Conservation (phyloP, 2,888 invertebrate genomes). For the Cyaniris semiargus region DNA sequence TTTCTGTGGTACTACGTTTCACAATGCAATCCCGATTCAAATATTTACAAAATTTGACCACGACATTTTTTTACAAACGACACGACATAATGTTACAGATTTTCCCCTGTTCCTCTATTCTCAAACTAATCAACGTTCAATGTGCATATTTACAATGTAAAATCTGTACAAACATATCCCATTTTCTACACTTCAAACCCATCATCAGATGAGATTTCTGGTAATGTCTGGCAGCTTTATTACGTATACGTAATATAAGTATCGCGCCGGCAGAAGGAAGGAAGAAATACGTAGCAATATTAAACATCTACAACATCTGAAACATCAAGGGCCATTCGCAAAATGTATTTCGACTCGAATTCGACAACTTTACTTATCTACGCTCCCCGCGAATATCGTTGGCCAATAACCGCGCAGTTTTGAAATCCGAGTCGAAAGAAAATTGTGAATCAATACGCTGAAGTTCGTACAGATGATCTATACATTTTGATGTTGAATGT, state of each 20-base stretch:
- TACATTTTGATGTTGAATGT: neutral
- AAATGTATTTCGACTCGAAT: neutral
- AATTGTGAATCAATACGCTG: neutral
- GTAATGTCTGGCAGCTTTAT: neutral
- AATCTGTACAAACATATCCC: neutral
- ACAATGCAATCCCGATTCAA: neutral
- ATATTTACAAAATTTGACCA: neutral
- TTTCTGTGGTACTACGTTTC: neutral
- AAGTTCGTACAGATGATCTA: neutral
- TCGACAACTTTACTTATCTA: no score
- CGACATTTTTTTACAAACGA: neutral
- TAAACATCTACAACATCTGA: neutral
- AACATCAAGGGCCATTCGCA: neutral
- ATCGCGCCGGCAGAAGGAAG: neutral
- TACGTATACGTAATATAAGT: neutral
- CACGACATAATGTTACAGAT: neutral
- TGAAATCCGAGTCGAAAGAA: neutral
- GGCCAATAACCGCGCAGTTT: neutral
- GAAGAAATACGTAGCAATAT: neutral
- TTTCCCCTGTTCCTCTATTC: neutral
- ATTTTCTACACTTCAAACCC: neutral
- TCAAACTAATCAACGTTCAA: neutral
- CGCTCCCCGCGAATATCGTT: no score
- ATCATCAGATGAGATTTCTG: neutral
- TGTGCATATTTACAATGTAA: constrained; percentile 8